These are phyloP conservation scores for Corythucha ciliata DNA, from an alignment of 2,888 invertebrate species.

Conservation along the genomic window DNA sequence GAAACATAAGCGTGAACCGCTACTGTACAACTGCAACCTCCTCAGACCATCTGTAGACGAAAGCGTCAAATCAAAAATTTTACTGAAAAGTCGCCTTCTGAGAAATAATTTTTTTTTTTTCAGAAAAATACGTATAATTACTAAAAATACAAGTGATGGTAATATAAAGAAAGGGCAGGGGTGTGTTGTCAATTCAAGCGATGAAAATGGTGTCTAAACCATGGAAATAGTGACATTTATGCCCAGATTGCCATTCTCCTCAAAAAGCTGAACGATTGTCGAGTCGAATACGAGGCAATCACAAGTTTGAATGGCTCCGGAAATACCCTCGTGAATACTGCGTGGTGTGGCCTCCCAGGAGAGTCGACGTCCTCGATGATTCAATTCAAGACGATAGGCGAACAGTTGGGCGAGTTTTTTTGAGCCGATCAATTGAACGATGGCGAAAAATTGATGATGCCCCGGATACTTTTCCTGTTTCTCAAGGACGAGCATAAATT, in stretches of 20 bases:
- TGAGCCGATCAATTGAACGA: conserved; percentile 97
- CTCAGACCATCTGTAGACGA: too few species aligned
- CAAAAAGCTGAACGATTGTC: conserved; percentile 94
- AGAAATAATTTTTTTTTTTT: too few species aligned
- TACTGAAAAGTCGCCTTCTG: too few species aligned
- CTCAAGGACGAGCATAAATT: conserved; percentile 98
- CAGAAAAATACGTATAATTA: too few species aligned
- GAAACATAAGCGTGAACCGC: too few species aligned
- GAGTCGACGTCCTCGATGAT: conserved; percentile 84
- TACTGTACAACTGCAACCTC: too few species aligned
- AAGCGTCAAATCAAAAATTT: too few species aligned
- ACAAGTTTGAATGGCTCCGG: conserved; percentile 92
- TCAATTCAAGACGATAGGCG: conserved; percentile 93
- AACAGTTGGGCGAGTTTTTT: conserved; percentile 98
- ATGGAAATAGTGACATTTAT: conserved; percentile 98
- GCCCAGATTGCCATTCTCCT: conserved; percentile 97
- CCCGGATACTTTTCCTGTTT: conserved; percentile 98
- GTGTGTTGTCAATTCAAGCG: too few species aligned
- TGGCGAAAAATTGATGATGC: conserved; percentile 93
- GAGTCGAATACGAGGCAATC: conserved; percentile 99
- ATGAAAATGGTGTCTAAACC: conserved; percentile 40
- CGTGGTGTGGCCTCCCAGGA: conserved; percentile 99
- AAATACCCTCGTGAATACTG: conserved; percentile 97
- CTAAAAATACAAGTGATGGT: too few species aligned
- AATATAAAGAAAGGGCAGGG: too few species aligned